Evolutionary conservation across 1,140 invertebrate genomes (phyloP), one percentile per base, ranked within the genome.

Genomic region (Panagrolaimus sp.): DNA sequence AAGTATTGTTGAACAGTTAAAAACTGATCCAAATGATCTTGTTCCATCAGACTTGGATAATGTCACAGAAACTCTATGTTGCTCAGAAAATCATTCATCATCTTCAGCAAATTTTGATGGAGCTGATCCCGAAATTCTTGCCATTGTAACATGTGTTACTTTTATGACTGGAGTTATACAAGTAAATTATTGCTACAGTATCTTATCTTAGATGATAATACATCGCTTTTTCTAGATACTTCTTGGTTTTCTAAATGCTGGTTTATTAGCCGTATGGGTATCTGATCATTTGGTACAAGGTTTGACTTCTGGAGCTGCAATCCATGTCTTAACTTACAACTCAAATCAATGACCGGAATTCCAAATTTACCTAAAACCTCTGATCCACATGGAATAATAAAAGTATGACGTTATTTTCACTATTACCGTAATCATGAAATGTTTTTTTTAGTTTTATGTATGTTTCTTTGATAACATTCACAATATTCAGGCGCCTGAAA

Each of bases 311-410:
- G 85, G 84, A 7, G 84, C 85, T 13, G 84, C 85, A 3, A 80
- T 84, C 65, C 85, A 86, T 70, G 85, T 86, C 0, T 83, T 86
- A 48, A 84, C 85, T 14, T 84, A 70, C 85, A 86, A 73, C 76
- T 86, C n/a, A 84, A 82, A 63, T 79, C 83, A 61, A 78, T 86
- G n/a, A 84, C 85, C 69, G 85, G 85, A 44, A 75, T 85, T 20
- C 45, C 69, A 65, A 77, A 79, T 62, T 25, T 74, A 4, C 74
- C 75, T 9, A 38, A 47, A 63, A 75, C 74, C 20, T 69, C 46
- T 68, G 70, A 70, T 38, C 31, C 47, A 45, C 74, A 75, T 61
- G 73, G 51, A 71, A 16, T 75, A 13, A 61, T 63, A 14, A 70
- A 70, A 42, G 69, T 76, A 47, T 23, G 11, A 51, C 16, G 9